Evolutionary conservation across 2,888 invertebrate genomes (phyloP).

Genomic region (Cetonia aurata): DNA sequence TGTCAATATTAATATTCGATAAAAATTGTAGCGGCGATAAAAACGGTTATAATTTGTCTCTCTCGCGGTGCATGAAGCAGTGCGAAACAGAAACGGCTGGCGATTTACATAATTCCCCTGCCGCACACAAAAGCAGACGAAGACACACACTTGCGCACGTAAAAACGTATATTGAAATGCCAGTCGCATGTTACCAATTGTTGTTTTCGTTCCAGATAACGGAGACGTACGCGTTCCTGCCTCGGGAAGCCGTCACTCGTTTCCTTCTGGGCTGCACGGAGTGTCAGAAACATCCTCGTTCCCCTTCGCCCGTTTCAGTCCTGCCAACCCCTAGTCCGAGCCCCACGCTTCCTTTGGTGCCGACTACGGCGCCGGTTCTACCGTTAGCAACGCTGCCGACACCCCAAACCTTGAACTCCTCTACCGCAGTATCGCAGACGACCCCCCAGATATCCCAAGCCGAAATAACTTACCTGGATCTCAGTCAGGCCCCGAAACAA

Average conservation of each 20-base stretch:
- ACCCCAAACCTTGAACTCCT: conserved; percentile 49
- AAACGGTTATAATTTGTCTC: conserved; percentile 26
- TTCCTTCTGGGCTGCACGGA: conserved; percentile 95
- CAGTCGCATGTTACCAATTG: conserved; percentile 54
- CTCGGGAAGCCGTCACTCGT: conserved; percentile 95
- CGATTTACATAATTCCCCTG: conserved; percentile 50
- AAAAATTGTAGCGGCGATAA: conserved; percentile 24
- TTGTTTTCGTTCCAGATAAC: conserved; percentile 82
- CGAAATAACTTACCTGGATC: conserved; percentile 54
- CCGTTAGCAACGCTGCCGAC: conserved; percentile 51
- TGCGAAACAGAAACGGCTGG: conserved; percentile 46
- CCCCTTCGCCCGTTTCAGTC: conserved; percentile 72
- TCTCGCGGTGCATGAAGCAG: conserved; percentile 14
- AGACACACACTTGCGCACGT: conserved; percentile 23
- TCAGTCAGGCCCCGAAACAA: conserved; percentile 51
- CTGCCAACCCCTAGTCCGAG: conserved; percentile 64
- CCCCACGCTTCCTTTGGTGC: conserved; percentile 59
- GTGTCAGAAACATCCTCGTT: conserved; percentile 86
- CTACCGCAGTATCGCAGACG: conserved; percentile 44
- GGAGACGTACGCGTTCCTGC: conserved; percentile 95
- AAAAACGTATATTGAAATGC: conserved; percentile 58
- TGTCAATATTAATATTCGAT: not conserved
- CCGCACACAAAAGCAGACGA: conserved; percentile 27
- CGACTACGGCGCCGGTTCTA: conserved; percentile 55
- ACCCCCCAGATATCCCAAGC: conserved; percentile 50